Base-by-base conservation (phyloP, 1,140 invertebrate genomes). In the Eueides isabella region DNA sequence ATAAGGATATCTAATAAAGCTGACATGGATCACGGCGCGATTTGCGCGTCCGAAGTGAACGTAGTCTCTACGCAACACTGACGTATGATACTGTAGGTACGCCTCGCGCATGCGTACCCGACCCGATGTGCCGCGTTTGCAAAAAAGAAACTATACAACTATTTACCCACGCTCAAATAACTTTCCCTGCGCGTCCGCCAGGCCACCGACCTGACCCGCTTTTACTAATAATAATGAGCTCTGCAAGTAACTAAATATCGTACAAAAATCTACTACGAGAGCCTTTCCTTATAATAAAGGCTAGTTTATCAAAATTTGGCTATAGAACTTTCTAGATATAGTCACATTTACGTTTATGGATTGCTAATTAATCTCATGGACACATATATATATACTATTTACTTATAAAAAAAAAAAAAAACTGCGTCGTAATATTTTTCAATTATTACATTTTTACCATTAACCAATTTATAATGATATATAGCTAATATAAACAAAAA, bases 31-130 rank as follows among this genome's bases (percentile, higher is more conserved):
- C 69, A n/a, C 28, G 61, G 82, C 84, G 81, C 88, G 74, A 84
- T 85, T 86, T 83, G 88, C 90, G 90, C 91, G 91, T 91, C 89
- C 91, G 91, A 87, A 91, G 89, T 90, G 89, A 90, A 88, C 91
- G 91, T 92, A 71, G 87, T 80, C 78, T 82, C 76, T 83, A 85
- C 87, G 82, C 85, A 90, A 86, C 82, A 91, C 89, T 91, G 91
- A 87, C 86, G 89, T 55, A 55, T 26, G 48, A 2, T 23, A 4
- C 19, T 55, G 48, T 85, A 23, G 61, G 76, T 76, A 71, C 83
- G 82, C 82, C 79, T 72, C 85, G 89, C 91, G 85, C 89, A 90
- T 89, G 89, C 88, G 88, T 81, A 81, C 79, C 76, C 80, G 80
- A 81, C 79, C 76, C 80, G 80, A 77, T 81, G 72, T 77, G 81